These are phyloP conservation scores for Eristalis intricaria DNA, from an alignment of 2,888 invertebrate genomes.

Conservation along the genomic window DNA sequence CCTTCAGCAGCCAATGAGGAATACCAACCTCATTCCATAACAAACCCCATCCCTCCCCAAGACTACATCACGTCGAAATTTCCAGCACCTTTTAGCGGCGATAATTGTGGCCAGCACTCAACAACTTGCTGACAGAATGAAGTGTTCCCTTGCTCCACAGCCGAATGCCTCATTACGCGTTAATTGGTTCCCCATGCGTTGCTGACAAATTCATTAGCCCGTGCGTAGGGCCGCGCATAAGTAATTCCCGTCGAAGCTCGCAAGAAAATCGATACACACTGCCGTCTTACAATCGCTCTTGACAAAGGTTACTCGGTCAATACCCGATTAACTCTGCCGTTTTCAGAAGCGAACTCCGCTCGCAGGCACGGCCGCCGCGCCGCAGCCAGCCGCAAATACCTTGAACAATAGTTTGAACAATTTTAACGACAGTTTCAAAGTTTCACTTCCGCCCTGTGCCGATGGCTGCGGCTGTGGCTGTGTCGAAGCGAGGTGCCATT, in stretches of 20 bases:
- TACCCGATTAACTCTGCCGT: constrained; percentile 62
- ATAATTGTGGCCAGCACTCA: not conserved
- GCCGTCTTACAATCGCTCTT: constrained; percentile 1
- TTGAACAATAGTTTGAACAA: constrained; percentile 49
- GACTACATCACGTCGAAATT: not conserved
- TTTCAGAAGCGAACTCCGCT: not conserved
- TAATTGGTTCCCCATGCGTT: not conserved
- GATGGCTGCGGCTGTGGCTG: no score
- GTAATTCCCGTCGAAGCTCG: not conserved
- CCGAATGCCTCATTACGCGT: not conserved
- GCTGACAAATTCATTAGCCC: constrained; percentile 8
- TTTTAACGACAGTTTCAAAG: constrained; percentile 58
- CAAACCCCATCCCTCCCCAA: no score
- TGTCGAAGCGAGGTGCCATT: constrained; percentile 15
- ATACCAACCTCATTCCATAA: no score
- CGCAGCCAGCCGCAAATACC: constrained; percentile 35
- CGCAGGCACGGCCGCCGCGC: not conserved
- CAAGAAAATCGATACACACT: constrained; percentile 29
- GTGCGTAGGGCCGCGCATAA: not conserved
- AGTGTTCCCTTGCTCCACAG: not conserved
- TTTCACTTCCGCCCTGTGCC: constrained; percentile 39
- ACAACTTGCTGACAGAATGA: not conserved
- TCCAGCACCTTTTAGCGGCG: not conserved
- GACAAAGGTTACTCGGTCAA: constrained; percentile 72
- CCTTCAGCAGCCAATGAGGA: no score